Evolutionary conservation across 2,113 vertebrate genomes (phyloP), one percentile per base, ranked within the genome.

Genomic region (Chrysochloris asiatica): DNA sequence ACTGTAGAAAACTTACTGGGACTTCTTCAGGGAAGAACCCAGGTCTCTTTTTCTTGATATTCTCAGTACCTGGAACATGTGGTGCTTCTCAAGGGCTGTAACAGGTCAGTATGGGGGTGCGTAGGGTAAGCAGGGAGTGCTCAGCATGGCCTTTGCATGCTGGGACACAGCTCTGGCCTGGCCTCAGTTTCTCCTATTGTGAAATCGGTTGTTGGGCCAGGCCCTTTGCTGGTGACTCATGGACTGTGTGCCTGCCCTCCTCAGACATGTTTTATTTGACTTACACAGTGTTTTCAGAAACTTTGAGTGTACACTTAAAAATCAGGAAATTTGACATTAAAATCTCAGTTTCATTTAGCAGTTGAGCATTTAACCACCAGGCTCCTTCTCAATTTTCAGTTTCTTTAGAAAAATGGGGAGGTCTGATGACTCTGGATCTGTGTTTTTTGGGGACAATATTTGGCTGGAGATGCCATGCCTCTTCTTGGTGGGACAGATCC

Each of bases 311-410:
- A 8, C 33, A 24, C 50, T 90, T 86, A 67, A 56, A 82, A 85
- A 71, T 84, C 78, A 82, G 50, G 69, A 73, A 54, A n/a, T 83
- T 77, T 72, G 11, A 41, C 56, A 41, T 71, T 86, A 84, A 88
- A 77, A 63, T 71, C 72, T 73, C 26, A 52, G 13, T 63, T 13
- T 63, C 61, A 63, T 28, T 14, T 30, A 33, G 61, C 30, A 63
- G 30, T 14, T 33, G 61, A 33, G 61, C 14, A 14, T 30, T 63
- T 63, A 63, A 63, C 11, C 61, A 63, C 28, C 61, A 33, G 61
- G 61, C 28, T 12, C 30, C 61, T 63, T 71, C 72, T 73, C 22
- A 47, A 43, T 54, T 88, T 72, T 73, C 30, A 72, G 13, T 86
- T 83, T 80, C 76, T 59, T 69, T 24, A 52, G 87, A 22, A 82